Percentiles rank a stretch among this genome's conserved stretches.
Conservation (phyloP, 2,797 vertebrate genomes). For the Chelonia mydas region DNA sequence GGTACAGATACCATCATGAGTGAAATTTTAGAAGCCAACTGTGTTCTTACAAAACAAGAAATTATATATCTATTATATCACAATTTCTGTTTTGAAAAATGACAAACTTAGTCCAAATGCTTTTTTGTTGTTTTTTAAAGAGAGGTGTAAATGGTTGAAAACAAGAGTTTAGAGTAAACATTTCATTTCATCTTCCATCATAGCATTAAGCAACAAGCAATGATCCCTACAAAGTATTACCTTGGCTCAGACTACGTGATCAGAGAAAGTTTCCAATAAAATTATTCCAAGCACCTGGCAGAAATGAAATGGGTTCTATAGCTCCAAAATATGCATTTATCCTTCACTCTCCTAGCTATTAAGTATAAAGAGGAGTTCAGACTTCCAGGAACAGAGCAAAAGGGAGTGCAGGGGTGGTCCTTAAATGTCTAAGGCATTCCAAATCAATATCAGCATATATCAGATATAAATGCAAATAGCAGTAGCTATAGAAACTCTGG, state of each 20-base stretch:
- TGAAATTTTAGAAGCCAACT: background rate
- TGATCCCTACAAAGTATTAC: background rate
- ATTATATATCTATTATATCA: background rate
- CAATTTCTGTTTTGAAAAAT: too few relatives aligned
- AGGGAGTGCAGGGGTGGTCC: background rate
- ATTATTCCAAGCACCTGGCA: background rate
- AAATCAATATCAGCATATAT: background rate
- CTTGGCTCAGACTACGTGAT: background rate
- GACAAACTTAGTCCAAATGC: background rate
- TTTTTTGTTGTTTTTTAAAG: background rate
- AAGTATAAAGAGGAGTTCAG: background rate
- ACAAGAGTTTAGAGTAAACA: conserved; percentile 19
- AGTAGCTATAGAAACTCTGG: background rate
- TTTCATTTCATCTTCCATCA: conserved; percentile 4
- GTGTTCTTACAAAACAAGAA: background rate
- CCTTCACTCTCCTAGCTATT: background rate
- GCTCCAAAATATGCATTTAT: background rate
- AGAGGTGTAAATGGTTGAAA: background rate
- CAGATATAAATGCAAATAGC: background rate
- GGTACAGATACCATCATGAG: background rate
- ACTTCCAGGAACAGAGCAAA: background rate
- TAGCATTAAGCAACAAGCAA: conserved; percentile 17
- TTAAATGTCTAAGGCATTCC: background rate
- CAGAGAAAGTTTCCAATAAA: conserved; percentile 17
- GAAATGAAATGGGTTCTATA: background rate